Conservation (phyloP, 2,113 vertebrate genomes). For the Chaenocephalus aceratus region DNA sequence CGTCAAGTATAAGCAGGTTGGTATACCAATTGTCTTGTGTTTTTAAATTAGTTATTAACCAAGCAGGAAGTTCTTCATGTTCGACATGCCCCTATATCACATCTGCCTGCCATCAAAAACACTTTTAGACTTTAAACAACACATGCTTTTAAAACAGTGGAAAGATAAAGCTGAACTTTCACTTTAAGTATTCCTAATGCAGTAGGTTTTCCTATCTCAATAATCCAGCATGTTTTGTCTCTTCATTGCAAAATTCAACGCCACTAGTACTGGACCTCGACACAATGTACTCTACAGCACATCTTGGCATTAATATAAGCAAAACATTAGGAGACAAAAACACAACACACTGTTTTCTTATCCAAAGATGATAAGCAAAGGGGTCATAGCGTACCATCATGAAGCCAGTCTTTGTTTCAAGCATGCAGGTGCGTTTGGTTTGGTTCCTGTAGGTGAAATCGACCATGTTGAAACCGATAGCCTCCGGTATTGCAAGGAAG, state of each 20-base stretch:
- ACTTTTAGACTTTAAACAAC: slow-evolving; percentile 3
- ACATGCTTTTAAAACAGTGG: background rate
- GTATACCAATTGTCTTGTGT: background rate
- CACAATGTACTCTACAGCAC: slow-evolving; percentile 10
- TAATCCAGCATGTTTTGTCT: slow-evolving; percentile 37
- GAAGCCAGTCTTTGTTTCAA: slow-evolving; percentile 82
- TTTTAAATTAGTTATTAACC: slow-evolving; percentile 13
- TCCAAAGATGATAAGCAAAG: slow-evolving; percentile 1
- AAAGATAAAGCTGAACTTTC: slow-evolving; percentile 23
- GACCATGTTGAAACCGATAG: slow-evolving; percentile 89
- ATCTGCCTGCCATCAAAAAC: slow-evolving; percentile 22
- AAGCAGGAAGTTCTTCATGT: slow-evolving; percentile 1
- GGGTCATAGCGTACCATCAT: slow-evolving; percentile 82
- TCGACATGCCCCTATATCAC: slow-evolving; percentile 1
- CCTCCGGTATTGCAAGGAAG: slow-evolving; percentile 93
- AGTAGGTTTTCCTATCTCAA: slow-evolving; percentile 26
- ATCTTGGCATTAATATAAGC: slow-evolving; percentile 1
- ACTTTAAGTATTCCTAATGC: slow-evolving; percentile 11
- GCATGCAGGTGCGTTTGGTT: slow-evolving; percentile 88
- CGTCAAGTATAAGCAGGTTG: background rate
- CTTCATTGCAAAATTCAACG: background rate
- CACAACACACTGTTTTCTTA: background rate
- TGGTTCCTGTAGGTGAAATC: slow-evolving; percentile 83
- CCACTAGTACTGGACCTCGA: too few species aligned
- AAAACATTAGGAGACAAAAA: slow-evolving; percentile 12